Conservation (phyloP, 2,888 invertebrate genomes). For the Tetrapedia diversipes region DNA sequence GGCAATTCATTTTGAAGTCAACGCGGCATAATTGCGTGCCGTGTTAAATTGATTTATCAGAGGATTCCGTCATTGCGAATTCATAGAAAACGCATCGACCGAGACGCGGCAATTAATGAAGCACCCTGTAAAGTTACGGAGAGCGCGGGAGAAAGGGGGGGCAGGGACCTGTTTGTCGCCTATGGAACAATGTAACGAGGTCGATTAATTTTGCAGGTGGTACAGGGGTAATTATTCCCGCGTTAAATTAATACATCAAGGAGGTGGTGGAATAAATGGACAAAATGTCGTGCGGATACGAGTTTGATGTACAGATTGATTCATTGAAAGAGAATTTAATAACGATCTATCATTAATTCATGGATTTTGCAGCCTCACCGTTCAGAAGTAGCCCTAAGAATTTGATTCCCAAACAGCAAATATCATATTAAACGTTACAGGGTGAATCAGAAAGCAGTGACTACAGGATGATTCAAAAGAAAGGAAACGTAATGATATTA, state of each 20-base stretch:
- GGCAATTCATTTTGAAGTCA: constrained; percentile 13
- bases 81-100: constrained; percentile 21
- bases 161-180: not conserved
- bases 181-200: constrained; percentile 10
- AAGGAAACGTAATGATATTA: too few species aligned
- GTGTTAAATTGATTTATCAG: constrained; percentile 17
- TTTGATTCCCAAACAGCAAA: too few species aligned
- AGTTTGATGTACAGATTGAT: not conserved
- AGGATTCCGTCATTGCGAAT: constrained; percentile 16
- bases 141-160: not conserved
- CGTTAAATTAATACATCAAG: constrained; percentile 22
- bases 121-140: not conserved
- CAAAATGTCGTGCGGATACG: too few species aligned
- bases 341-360: too few species aligned
- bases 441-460: too few species aligned
- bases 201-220: constrained; percentile 10
- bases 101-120: constrained; percentile 18
- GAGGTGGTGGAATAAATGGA: not conserved
- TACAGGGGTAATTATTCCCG: constrained; percentile 14
- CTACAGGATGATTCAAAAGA: too few species aligned
- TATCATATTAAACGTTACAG: too few species aligned
- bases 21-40: constrained; percentile 3
- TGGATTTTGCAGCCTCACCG: too few species aligned
- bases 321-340: too few species aligned
- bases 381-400: too few species aligned